Evolutionary conservation across 2,888 invertebrate species (phyloP), one percentile per base, ranked within the genome.

Genomic region (Athrips mouffetella): DNA sequence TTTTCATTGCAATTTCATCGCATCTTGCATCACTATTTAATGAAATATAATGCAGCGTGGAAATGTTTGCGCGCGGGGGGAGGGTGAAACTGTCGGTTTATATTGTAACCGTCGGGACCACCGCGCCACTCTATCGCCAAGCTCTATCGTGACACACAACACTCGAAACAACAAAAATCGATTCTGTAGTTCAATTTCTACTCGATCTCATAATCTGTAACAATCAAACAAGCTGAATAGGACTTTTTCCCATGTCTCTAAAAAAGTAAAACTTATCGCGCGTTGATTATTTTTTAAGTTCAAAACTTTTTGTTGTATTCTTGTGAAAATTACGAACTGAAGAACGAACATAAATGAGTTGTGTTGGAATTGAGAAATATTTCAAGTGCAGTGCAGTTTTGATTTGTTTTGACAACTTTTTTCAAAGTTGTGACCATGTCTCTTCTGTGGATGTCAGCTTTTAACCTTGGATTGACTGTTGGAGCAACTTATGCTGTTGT

Each of bases 391-490:
- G 56, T 50, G 53, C 47, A 46, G 51, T 52, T 27, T 21, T n/a
- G n/a, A n/a, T n/a, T n/a, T n/a, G n/a, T 37, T 13, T 18, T 25
- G 35, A 5, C 0, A 33, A 16, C 11, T 33, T 45, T 53, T 35
- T 23, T 40, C 39, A 47, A 53, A 54, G 44, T 53, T 54, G 57
- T 62, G 72, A 76, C 60, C 65, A 92, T 92, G 92, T 89, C 90
- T 62, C 65, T 91, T 42, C 55, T 92, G 51, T 92, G 91, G 91
- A 91, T 93, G 90, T 89, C 91, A 56, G 81, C 89, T 52, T 84
- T 92, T 67, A 91, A 90, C 78, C 74, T 93, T 57, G 90, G 91
- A 52, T 76, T 93, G 68, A 91, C 92, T 48, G 77, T 93, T 65
- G 91, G 91, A 55, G 88, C 89, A 51, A 92, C 92, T 50, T 90